A percentile compares a stretch with the other conserved stretches of the same genome.
phyloP scores from a whole-genome alignment of 2,797 vertebrate species.

The Enteromius unitaeniatus region DNA sequence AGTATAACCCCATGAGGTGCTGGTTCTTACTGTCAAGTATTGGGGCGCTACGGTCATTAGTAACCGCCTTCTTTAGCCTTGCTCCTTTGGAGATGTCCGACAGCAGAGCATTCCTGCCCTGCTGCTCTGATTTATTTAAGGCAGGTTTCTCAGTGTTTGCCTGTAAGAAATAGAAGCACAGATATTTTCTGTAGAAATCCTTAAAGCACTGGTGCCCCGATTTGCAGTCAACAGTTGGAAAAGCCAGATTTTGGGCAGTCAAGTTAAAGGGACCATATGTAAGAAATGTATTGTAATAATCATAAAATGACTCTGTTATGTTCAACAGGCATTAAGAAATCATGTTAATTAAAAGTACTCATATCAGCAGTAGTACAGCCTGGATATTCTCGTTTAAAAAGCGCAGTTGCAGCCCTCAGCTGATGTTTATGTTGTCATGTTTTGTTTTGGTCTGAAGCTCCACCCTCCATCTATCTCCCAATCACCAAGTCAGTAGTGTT shows the following conservation, averaged over 20 bases:
- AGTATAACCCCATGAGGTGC: background rate
- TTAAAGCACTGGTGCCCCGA: background rate
- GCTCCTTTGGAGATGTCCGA: constrained; percentile 90
- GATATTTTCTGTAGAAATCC: constrained; percentile 3
- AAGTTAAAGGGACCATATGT: background rate
- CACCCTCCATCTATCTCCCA: no score
- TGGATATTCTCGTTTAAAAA: no score
- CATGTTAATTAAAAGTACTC: no score
- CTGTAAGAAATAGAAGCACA: constrained; percentile 69
- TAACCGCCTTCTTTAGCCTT: constrained; percentile 91
- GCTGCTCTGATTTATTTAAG: constrained; percentile 82
- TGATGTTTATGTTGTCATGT: no score
- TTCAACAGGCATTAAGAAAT: no score
- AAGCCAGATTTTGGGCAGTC: background rate
- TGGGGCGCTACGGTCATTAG: constrained; percentile 93
- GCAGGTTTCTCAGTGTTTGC: constrained; percentile 90
- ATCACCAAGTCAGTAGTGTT: no score
- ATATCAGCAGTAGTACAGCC: no score
- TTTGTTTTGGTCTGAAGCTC: no score
- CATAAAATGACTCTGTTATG: no score
- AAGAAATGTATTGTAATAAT: no score
- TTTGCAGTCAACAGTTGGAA: background rate
- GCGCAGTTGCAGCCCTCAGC: no score
- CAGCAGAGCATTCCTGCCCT: constrained; percentile 87
- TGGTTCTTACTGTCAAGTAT: constrained; percentile 86